phyloP scores from a whole-genome alignment of 92 coral and sea anemone species.

The Pocillopora meandrina region DNA sequence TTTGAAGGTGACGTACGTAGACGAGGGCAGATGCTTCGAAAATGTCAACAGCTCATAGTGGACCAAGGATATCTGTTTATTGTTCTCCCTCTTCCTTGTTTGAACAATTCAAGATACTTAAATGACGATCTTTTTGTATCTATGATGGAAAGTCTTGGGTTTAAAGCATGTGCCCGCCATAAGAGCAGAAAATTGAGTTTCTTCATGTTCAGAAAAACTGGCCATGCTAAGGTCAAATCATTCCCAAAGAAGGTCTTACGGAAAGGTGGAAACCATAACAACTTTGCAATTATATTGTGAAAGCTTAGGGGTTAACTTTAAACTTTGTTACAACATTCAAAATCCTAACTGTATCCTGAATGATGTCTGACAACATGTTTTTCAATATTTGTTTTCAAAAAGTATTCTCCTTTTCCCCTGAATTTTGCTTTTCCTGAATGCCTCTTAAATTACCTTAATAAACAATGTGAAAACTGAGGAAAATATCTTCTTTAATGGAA shows the following conservation, averaged over 20 bases:
- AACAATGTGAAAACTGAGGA: too few relatives aligned
- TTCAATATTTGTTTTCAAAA: too few relatives aligned
- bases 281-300: conserved; percentile 61
- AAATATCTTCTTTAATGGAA: too few relatives aligned
- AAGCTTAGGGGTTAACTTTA: neutral
- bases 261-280: conserved; percentile 60
- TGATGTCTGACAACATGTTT: too few relatives aligned
- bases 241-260: conserved; percentile 57
- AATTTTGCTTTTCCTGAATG: too few relatives aligned
- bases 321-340: neutral
- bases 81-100: conserved; percentile 69
- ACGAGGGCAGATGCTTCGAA: conserved; percentile 68
- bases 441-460: too few relatives aligned
- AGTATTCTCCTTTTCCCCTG: too few relatives aligned
- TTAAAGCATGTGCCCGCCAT: conserved; percentile 32
- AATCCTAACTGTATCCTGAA: too few relatives aligned
- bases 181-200: conserved; percentile 57
- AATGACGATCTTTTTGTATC: conserved; percentile 42
- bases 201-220: conserved; percentile 57
- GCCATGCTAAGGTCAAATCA: conserved; percentile 10
- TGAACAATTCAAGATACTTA: conserved; percentile 67
- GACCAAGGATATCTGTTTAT: conserved; percentile 48
- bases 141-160: conserved; percentile 70
- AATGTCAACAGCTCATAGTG: conserved; percentile 41
- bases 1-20: conserved; percentile 62